phyloP scores from a whole-genome alignment of 1,140 invertebrate species.

The Adoxophyes honmai region DNA sequence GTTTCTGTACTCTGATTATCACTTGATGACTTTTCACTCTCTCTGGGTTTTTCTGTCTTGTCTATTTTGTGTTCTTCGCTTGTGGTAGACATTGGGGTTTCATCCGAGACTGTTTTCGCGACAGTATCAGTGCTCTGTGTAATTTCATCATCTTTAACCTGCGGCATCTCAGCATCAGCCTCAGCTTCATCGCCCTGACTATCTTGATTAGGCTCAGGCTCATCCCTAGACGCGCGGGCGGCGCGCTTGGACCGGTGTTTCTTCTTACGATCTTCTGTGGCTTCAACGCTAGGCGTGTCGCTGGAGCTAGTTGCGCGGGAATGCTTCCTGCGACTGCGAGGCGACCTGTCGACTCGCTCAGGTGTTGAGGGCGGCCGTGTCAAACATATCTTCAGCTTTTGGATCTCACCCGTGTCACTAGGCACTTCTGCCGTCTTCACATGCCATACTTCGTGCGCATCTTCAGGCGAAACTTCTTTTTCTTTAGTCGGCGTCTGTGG shows the following conservation, averaged over 20 bases:
- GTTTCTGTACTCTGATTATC: constrained; percentile 11
- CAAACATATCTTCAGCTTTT: constrained; percentile 68
- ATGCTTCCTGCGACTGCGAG: constrained; percentile 66
- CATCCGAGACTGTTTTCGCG: constrained; percentile 26
- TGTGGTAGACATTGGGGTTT: constrained; percentile 53
- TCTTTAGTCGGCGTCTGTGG: constrained; percentile 34
- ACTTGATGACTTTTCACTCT: constrained; percentile 16
- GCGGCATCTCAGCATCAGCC: constrained; percentile 15
- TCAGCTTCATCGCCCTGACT: constrained; percentile 42
- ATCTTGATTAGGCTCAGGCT: constrained; percentile 44
- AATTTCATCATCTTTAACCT: constrained; percentile 24
- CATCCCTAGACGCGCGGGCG: constrained; percentile 48
- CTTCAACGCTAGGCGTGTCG: constrained; percentile 56
- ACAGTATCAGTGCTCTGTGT: constrained; percentile 22
- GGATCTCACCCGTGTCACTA: constrained; percentile 57
- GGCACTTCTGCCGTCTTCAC: constrained; percentile 57
- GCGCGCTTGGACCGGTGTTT: constrained; percentile 49
- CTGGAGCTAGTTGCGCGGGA: constrained; percentile 62
- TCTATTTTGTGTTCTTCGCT: constrained; percentile 40
- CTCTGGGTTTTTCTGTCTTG: constrained; percentile 20
- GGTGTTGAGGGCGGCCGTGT: constrained; percentile 65
- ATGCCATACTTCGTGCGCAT: constrained; percentile 63
- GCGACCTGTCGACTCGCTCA: constrained; percentile 60
- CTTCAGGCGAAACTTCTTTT: constrained; percentile 50
- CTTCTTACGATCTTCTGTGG: constrained; percentile 56